phyloP scores from a whole-genome alignment of 2,113 vertebrate genomes.

The Psilopogon haemacephalus region DNA sequence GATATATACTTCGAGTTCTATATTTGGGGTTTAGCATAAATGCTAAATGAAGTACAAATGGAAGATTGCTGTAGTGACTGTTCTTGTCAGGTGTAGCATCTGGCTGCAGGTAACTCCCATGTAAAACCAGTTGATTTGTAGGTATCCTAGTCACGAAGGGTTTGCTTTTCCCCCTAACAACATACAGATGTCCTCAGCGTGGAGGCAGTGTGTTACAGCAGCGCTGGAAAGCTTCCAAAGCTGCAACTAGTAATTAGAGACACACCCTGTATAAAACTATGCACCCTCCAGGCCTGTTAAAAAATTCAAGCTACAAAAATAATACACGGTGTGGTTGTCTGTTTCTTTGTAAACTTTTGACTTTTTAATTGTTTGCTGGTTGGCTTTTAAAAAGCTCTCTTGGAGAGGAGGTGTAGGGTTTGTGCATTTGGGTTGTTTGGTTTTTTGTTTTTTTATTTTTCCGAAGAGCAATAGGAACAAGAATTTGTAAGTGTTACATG shows the following conservation, averaged over 20 bases:
- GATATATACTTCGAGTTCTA: background rate
- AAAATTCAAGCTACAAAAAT: background rate
- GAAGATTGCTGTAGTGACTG: background rate
- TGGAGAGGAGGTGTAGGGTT: background rate
- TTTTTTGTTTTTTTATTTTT: background rate
- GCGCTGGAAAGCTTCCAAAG: conserved; percentile 34
- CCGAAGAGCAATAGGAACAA: background rate
- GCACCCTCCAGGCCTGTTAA: conserved; percentile 11
- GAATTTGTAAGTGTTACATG: background rate
- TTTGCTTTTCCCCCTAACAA: background rate
- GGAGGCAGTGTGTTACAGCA: background rate
- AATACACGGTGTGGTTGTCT: accelerated
- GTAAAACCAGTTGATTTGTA: background rate
- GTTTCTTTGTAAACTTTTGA: background rate
- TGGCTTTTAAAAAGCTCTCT: background rate
- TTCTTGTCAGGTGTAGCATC: background rate
- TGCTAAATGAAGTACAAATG: background rate
- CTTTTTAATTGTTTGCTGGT: background rate
- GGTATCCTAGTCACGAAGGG: background rate
- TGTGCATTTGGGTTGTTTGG: background rate
- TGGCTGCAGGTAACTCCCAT: background rate
- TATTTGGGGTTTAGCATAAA: background rate
- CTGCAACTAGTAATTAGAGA: conserved; percentile 4
- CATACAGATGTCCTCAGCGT: background rate
- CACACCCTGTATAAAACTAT: conserved; percentile 5